These are phyloP conservation scores for Mystacides longicornis DNA, from an alignment of 2,888 invertebrate species.

Conservation along the genomic window DNA sequence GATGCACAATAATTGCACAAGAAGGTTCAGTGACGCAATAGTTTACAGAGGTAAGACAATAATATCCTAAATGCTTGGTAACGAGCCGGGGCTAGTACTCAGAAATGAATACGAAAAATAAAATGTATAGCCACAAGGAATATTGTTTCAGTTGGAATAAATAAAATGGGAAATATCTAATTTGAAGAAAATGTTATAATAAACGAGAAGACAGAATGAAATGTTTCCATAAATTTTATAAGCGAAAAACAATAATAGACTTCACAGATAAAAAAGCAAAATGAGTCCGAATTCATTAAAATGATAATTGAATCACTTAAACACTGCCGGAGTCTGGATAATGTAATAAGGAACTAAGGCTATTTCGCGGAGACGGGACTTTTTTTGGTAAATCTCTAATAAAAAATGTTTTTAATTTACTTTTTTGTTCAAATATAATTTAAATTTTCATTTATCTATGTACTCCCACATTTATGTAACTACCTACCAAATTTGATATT, in stretches of 20 bases:
- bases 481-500: too few species aligned
- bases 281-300: not conserved
- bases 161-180: too few species aligned
- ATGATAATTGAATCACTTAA: conserved; percentile 2
- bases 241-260: not conserved
- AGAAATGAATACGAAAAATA: too few species aligned
- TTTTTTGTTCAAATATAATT: not conserved
- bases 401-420: not conserved
- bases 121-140: too few species aligned
- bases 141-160: too few species aligned
- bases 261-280: not conserved
- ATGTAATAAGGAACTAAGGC: not conserved
- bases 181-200: not conserved
- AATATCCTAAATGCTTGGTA: too few species aligned
- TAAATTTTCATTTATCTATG: not conserved
- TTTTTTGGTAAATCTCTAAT: not conserved
- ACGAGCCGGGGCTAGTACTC: too few species aligned
- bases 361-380: not conserved
- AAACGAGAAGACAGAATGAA: not conserved
- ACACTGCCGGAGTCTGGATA: not conserved
- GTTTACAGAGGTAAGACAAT: too few species aligned
- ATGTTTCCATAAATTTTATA: not conserved
- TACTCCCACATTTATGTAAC: too few species aligned
- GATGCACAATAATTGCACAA: too few species aligned
- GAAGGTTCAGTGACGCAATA: too few species aligned